These are phyloP conservation scores for Turritopsis rubra DNA, from an alignment of 30 jellyfish, hydroid and myxozoan genomes.

Conservation along the genomic window DNA sequence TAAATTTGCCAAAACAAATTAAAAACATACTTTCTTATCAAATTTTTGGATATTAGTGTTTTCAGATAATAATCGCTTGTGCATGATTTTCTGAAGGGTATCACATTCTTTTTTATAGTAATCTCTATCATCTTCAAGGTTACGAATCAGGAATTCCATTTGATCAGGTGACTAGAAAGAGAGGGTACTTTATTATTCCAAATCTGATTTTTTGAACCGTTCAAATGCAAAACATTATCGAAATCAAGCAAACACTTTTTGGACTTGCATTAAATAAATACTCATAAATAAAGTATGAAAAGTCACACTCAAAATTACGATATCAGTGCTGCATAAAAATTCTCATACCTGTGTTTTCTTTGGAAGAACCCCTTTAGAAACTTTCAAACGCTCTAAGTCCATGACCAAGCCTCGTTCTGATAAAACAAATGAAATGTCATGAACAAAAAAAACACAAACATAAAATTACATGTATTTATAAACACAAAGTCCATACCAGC, in stretches of 20 bases:
- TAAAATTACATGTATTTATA: not conserved
- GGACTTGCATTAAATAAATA: too few relatives aligned
- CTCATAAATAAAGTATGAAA: too few relatives aligned
- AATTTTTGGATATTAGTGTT: not conserved
- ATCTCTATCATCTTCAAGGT: constrained; percentile 89
- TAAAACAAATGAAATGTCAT: too few relatives aligned
- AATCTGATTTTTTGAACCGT: too few relatives aligned
- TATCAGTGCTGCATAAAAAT: not conserved
- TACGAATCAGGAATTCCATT: constrained; percentile 44
- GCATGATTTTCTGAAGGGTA: constrained; percentile 63
- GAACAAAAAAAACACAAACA: too few relatives aligned
- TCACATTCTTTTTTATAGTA: constrained; percentile 78
- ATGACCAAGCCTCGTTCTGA: constrained; percentile 73
- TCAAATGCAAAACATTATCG: not conserved
- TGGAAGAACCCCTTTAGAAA: constrained; percentile 49
- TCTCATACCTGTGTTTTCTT: constrained; percentile 39
- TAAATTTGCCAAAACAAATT: not conserved
- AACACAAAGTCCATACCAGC: constrained; percentile 39
- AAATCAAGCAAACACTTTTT: too few relatives aligned
- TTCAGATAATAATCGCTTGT: constrained; percentile 9
- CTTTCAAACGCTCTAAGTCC: constrained; percentile 72
- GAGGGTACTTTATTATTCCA: not conserved
- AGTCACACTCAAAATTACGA: not conserved
- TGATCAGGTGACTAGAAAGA: constrained; percentile 71
- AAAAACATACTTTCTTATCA: not conserved